Evolutionary conservation across 2,113 vertebrate genomes (phyloP), one percentile per base, ranked within the genome.

Genomic region (Alectura lathami): DNA sequence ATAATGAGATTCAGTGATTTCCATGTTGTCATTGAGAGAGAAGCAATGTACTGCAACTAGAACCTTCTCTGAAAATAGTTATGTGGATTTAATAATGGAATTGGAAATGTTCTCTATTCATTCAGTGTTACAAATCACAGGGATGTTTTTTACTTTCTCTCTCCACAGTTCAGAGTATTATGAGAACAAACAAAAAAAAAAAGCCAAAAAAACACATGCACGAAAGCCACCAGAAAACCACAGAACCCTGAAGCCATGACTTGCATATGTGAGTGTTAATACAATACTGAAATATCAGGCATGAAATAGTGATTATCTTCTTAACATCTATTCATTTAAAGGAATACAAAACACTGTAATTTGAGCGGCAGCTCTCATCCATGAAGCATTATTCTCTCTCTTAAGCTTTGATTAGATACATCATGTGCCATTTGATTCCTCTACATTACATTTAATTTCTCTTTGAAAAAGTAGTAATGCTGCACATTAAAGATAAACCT

Each of bases 321-420:
- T 74, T 86, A 83, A 86, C 67, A 80, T 93, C 47, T 91, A 23
- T 88, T 87, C 64, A 66, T 86, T 93, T 95, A 83, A 96, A 95
- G 21, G 51, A 96, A 96, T 68, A 92, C 20, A 83, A 80, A 66
- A 85, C 74, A 54, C 84, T 70, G 53, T 83, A 45, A 89, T 92
- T 83, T 89, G 87, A 91, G 26, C 93, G 88, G 56, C 69, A 93
- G 30, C 69, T 93, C 82, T 96, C 83, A 93, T 77, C 70, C 43
- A 11, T 67, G 74, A 95, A 95, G 43, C 40, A 36, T 73, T 73
- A 53, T 94, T 86, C 73, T 94, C 77, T 86, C 87, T 78, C 74
- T 96, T 96, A 91, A 96, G 75, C 60, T 79, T 93, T 95, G 70
- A 88, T 96, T 95, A 93, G 86, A 94, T 86, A 68, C 42, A 64